A percentile compares a stretch with the other conserved stretches of the same genome.
These are phyloP conservation scores for Pedionomus torquatus DNA, from an alignment of 2,113 vertebrate genomes.

Conservation along the genomic window DNA sequence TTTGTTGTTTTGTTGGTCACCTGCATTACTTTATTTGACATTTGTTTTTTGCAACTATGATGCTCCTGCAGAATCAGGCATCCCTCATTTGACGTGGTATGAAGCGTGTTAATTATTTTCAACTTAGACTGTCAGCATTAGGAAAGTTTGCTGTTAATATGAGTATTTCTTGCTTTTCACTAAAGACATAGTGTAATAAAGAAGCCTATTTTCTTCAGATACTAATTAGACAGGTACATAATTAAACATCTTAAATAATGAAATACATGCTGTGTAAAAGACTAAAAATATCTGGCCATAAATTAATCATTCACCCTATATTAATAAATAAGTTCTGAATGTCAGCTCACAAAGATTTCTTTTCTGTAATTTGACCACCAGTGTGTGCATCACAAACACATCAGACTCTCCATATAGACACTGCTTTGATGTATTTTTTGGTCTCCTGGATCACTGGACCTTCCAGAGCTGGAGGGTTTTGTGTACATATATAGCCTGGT, in stretches of 20 bases:
- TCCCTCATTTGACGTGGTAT: not conserved
- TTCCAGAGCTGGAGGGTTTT: not conserved
- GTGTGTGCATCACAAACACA: not conserved
- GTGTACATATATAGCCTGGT: not conserved
- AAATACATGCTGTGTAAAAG: constrained; percentile 61
- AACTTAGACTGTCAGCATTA: not conserved
- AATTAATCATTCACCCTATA: constrained; percentile 75
- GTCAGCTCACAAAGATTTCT: constrained; percentile 33
- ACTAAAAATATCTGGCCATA: constrained; percentile 73
- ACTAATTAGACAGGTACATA: constrained; percentile 74
- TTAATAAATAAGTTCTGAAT: constrained; percentile 72
- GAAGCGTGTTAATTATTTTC: not conserved
- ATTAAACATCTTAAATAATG: constrained; percentile 73
- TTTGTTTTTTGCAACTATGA: not conserved
- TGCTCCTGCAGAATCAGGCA: not conserved
- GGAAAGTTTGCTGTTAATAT: not conserved
- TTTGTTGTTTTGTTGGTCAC: not conserved
- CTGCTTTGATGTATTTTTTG: not conserved
- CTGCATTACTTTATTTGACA: not conserved
- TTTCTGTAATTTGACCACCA: constrained; percentile 35
- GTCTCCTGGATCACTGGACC: not conserved
- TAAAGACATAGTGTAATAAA: constrained; percentile 37
- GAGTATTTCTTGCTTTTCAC: not conserved
- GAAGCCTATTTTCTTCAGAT: constrained; percentile 66
- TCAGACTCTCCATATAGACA: not conserved